Base-by-base conservation (phyloP, 2,113 vertebrate species). In the Notothenia coriiceps region DNA sequence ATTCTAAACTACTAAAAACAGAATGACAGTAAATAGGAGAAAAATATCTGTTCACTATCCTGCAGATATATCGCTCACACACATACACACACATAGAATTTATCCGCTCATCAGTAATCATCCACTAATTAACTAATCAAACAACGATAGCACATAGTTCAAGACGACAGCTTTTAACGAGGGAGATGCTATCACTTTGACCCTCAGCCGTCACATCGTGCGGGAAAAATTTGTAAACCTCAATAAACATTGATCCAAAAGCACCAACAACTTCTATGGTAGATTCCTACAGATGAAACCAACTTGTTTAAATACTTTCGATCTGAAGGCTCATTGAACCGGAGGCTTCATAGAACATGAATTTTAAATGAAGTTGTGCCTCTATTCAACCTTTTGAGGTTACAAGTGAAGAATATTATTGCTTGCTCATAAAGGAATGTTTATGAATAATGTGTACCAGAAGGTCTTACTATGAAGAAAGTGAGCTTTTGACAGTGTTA, bases 121-220 rank as follows among this genome's bases (percentile, higher is more conserved):
- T 83, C 81, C 47, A 11, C 77, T 83, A 89, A 91, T 90, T 89
- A 89, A 70, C 82, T 18, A 88, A 67, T 74, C 72, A 90, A 89
- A 86, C 85, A 87, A 89, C 10, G 61, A 76, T 18, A 75, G 56
- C 77, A 67, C 70, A 52, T 72, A 77, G 86, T 89, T 89, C 72
- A 89, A 86, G 79, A 86, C 12, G 65, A 80, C 86, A 79, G 67
- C 61, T 77, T 64, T 79, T 80, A 91, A 85, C 76, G 82, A 86
- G 82, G 74, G 54, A 75, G 85, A 78, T 68, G 78, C 66, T 85
- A 84, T 88, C 85, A 83, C 82, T 80, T 70, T 89, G 86, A 90
- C 85, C 85, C 75, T 65, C 56, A 17, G 5, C 77, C 69, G 77
- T 80, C 81, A 81, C 60, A 66, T 56, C 40, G 29, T 57, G 33